phyloP scores from a whole-genome alignment of 1,140 invertebrate species.

The Coelopa frigida region DNA sequence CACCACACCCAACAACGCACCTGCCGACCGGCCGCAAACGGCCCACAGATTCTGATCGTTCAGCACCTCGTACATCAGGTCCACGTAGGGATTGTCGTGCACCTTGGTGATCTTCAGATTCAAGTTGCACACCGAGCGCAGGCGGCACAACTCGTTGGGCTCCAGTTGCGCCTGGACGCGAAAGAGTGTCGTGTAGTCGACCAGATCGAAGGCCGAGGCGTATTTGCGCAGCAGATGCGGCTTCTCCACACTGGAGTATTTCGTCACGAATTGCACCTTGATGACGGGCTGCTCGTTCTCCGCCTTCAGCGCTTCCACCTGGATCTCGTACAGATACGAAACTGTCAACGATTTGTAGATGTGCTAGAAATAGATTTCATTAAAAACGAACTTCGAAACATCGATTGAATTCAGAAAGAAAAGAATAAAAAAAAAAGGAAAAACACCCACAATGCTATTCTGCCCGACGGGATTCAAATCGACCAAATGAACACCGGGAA shows the following conservation, averaged over 20 bases:
- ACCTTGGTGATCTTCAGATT: constrained; percentile 63
- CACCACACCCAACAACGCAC: constrained; percentile 47
- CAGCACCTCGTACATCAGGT: constrained; percentile 88
- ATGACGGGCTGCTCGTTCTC: constrained; percentile 49
- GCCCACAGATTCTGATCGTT: constrained; percentile 90
- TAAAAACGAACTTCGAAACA: neutral
- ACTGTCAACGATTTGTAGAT: constrained; percentile 53
- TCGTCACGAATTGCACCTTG: constrained; percentile 62
- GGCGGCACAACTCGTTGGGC: constrained; percentile 81
- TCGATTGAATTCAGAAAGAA: neutral
- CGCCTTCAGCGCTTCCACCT: constrained; percentile 52
- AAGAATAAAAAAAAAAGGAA: neutral
- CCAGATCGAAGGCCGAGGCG: constrained; percentile 52
- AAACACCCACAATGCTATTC: constrained; percentile 25
- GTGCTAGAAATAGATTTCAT: constrained; percentile 22
- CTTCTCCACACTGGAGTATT: constrained; percentile 53
- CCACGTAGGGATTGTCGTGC: constrained; percentile 45
- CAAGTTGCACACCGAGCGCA: constrained; percentile 79
- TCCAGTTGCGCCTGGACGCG: constrained; percentile 73
- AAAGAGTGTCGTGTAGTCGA: constrained; percentile 68
- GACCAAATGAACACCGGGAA: constrained; percentile 52
- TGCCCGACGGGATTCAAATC: constrained; percentile 55
- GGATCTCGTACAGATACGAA: constrained; percentile 78
- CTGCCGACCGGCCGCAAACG: constrained; percentile 77
- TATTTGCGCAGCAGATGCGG: constrained; percentile 48